Evolutionary conservation across 1,140 invertebrate genomes (phyloP).

Genomic region (Sarcophaga bullata): DNA sequence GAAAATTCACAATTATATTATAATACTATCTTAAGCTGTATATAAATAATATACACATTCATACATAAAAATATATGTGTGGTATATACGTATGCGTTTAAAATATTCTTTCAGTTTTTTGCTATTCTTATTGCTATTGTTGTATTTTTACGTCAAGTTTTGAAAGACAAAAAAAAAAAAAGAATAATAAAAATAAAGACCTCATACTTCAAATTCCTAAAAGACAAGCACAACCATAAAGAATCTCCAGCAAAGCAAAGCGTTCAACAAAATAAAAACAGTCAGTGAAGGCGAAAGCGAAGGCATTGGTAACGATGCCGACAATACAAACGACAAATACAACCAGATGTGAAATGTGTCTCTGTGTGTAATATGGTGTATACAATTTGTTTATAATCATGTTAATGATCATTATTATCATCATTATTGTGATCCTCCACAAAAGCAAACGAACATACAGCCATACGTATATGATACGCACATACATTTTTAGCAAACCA

Average conservation of each 20-base stretch:
- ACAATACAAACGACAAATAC: not conserved
- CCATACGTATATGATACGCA: not conserved
- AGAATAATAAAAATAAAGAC: not conserved
- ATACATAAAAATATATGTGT: no score
- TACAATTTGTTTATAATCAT: constrained; percentile 16
- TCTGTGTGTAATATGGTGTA: not conserved
- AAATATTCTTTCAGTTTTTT: no score
- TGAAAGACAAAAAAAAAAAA: not conserved
- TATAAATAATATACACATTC: no score
- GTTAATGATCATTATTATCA: not conserved
- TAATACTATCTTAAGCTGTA: no score
- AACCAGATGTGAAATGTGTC: constrained; percentile 17
- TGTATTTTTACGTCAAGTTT: constrained; percentile 14
- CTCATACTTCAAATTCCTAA: constrained; percentile 21
- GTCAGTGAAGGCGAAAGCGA: not conserved
- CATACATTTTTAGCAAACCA: not conserved
- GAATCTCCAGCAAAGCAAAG: constrained; percentile 14
- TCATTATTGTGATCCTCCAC: not conserved
- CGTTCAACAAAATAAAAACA: not conserved
- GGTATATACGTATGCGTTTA: no score
- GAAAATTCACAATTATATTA: no score
- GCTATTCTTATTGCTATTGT: not conserved
- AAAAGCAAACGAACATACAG: not conserved
- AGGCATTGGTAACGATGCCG: not conserved
- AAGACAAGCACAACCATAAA: constrained; percentile 2